Evolutionary conservation across 1,140 invertebrate species (phyloP), one percentile per base, ranked within the genome.

Genomic region (Nymphalis io): DNA sequence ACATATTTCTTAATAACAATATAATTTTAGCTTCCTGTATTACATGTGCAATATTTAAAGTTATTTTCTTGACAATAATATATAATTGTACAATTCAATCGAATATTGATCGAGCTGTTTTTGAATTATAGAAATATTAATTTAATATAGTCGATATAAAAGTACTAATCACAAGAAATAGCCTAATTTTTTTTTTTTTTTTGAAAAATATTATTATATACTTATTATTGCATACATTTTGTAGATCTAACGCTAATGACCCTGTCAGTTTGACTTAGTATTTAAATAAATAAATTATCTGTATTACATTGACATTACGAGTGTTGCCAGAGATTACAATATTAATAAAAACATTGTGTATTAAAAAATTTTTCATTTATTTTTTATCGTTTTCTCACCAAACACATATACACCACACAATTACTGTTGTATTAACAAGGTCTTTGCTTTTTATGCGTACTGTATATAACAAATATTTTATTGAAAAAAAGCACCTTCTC

Each of bases 321-420:
- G 63, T 66, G 53, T 55, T 53, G 63, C 27, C 55, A 66, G 40
- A 66, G 55, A 18, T 66, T 60, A 55, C 27, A 63, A 63, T 63
- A 42, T 51, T 63, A 63, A 51, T 63, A 63, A 63, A 38, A 61
- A 63, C 46, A 42, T 15, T 48, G 60, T 63, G 60, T 63, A 63
- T 44, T 39, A 18, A 63, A 51, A 33, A 51, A 2, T 59, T 42
- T 55, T 66, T 66, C 58, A 44, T 66, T 66, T 65, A 5, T 10
- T 55, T 44, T 16, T 18, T n/a, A n/a, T n/a, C n/a, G 15, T 12
- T 53, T 20, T 3, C n/a, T 12, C n/a, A n/a, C n/a, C n/a, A n/a
- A n/a, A n/a, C n/a, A n/a, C n/a, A n/a, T n/a, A n/a, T n/a, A 18
- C 16, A 12, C n/a, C 20, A 48, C 48, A 18, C 10, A 33, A 33